phyloP scores from a whole-genome alignment of 2,888 invertebrate genomes.

The Lasioglossum pauxillum region DNA sequence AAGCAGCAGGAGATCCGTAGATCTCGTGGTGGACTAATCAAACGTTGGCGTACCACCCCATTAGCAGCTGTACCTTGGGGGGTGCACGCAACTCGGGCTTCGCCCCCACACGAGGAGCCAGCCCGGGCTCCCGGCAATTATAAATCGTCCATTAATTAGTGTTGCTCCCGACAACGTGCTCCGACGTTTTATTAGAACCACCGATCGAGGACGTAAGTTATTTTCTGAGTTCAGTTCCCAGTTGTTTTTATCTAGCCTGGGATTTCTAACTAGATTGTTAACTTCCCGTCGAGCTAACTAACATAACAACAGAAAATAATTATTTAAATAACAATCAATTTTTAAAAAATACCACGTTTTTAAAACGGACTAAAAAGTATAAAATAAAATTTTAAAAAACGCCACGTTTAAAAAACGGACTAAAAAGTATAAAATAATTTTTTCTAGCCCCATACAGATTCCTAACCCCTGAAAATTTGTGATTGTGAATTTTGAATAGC shows the following conservation, averaged over 20 bases:
- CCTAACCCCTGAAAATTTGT: no score
- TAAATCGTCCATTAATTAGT: slow-evolving; percentile 79
- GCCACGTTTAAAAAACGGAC: no score
- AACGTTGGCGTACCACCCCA: slow-evolving; percentile 75
- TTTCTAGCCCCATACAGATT: no score
- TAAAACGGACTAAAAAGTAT: no score
- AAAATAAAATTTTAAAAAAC: no score
- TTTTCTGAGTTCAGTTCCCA: slow-evolving; percentile 43
- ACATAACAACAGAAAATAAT: no score
- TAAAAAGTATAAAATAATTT: no score
- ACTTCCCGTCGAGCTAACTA: not conserved
- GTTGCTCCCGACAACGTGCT: slow-evolving; percentile 66
- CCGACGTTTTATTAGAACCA: slow-evolving; percentile 57
- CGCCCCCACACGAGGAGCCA: slow-evolving; percentile 57
- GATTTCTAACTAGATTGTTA: slow-evolving; percentile 13
- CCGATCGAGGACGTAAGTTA: slow-evolving; percentile 59
- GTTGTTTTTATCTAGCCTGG: slow-evolving; percentile 18
- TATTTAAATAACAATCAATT: no score
- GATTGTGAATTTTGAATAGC: no score
- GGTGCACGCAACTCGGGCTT: slow-evolving; percentile 64
- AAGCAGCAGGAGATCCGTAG: slow-evolving; percentile 71
- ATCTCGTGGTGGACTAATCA: slow-evolving; percentile 57
- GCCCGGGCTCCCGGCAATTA: slow-evolving; percentile 73
- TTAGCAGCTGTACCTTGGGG: slow-evolving; percentile 72
- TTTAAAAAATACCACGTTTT: no score